These are phyloP conservation scores for Cebus imitator DNA, from an alignment of 2,113 vertebrate species.

Conservation along the genomic window DNA sequence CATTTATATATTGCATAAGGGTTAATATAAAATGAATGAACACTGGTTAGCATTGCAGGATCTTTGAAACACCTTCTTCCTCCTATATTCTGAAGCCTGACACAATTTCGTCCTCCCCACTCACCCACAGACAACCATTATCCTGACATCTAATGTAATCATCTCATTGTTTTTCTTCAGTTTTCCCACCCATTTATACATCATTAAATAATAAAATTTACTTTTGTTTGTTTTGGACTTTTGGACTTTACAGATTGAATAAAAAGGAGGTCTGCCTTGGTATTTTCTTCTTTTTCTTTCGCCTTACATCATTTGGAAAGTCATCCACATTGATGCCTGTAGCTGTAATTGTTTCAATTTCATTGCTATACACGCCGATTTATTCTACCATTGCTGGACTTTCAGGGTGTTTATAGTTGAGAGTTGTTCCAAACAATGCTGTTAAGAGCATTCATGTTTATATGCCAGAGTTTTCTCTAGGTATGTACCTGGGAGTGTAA, in stretches of 20 bases:
- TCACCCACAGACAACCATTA: background rate
- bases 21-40: background rate
- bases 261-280: background rate
- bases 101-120: background rate
- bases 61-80: background rate
- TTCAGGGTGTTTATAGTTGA: background rate
- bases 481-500: fast-evolving
- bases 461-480: background rate
- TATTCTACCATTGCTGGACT: background rate
- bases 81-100: fast-evolving
- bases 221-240: background rate
- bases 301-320: background rate
- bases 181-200: background rate
- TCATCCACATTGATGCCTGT: fast-evolving
- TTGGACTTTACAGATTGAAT: background rate
- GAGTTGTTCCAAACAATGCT: background rate
- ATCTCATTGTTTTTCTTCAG: background rate
- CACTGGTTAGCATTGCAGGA: background rate
- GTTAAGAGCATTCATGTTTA: background rate
- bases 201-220: background rate
- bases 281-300: background rate
- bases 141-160: background rate
- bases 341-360: background rate
- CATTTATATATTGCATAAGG: background rate
- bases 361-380: background rate